A percentile compares a stretch with the other conserved stretches of the same genome.
Evolutionary conservation across 2,113 vertebrate species (phyloP).

Genomic region (Kryptolebias marmoratus): DNA sequence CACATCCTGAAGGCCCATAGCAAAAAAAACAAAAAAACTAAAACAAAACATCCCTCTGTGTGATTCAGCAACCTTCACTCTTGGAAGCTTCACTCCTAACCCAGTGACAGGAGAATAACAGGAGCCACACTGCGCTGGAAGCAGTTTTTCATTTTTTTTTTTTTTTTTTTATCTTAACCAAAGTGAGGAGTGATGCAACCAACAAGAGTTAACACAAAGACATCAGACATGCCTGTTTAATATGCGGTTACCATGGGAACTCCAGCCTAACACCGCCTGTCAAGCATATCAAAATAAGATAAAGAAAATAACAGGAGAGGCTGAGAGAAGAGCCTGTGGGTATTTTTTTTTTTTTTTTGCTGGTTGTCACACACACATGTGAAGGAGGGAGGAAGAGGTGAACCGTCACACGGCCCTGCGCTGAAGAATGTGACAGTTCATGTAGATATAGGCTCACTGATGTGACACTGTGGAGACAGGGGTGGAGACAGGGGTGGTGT

Average conservation of each 20-base stretch:
- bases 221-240: slow-evolving; percentile 64
- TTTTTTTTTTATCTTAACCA: slow-evolving; percentile 21
- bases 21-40: no score
- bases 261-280: slow-evolving; percentile 60
- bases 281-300: slow-evolving; percentile 62
- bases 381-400: slow-evolving; percentile 32
- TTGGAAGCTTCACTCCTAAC: slow-evolving; percentile 21
- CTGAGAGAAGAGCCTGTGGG: slow-evolving; percentile 25
- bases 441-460: slow-evolving; percentile 19
- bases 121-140: slow-evolving; percentile 28
- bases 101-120: slow-evolving; percentile 55
- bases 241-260: slow-evolving; percentile 76
- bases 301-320: slow-evolving; percentile 29
- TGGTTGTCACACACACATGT: slow-evolving; percentile 25
- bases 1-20: neutral
- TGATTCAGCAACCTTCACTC: slow-evolving; percentile 20
- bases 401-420: slow-evolving; percentile 23
- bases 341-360: slow-evolving; percentile 36
- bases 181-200: slow-evolving; percentile 18
- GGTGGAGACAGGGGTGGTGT: slow-evolving; percentile 10
- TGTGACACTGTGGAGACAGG: slow-evolving; percentile 25
- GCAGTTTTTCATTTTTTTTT: neutral
- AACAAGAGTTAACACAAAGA: slow-evolving; percentile 58
- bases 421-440: slow-evolving; percentile 48
- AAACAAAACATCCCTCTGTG: neutral